Conservation (phyloP, 2,888 invertebrate species). For the Machimus rusticus region DNA sequence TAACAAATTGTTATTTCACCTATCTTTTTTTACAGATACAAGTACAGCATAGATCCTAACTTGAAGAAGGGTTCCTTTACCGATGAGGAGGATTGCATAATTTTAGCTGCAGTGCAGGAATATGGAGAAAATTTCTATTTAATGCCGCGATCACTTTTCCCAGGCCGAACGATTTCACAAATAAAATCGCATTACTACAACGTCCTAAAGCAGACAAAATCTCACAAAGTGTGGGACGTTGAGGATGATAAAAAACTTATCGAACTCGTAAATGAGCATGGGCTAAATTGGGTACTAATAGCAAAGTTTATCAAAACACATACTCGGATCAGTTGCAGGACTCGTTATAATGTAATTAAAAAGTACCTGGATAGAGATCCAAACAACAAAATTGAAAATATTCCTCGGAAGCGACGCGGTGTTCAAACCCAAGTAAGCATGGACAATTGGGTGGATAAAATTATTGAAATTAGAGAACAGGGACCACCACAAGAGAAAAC, state of each 20-base stretch:
- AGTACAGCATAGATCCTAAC: constrained; percentile 62
- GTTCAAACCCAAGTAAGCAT: constrained; percentile 50
- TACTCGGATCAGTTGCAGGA: constrained; percentile 68
- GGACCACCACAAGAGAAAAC: constrained; percentile 38
- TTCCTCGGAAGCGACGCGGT: constrained; percentile 54
- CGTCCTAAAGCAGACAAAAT: constrained; percentile 59
- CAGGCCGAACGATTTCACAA: constrained; percentile 70
- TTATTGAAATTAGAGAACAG: constrained; percentile 52
- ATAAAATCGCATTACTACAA: constrained; percentile 69
- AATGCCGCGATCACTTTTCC: constrained; percentile 68
- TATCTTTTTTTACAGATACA: constrained; percentile 58
- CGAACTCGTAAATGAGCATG: constrained; percentile 65
- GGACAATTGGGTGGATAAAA: constrained; percentile 57
- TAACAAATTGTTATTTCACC: neutral
- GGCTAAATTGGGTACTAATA: constrained; percentile 66
- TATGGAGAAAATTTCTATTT: constrained; percentile 69
- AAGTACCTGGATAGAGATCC: constrained; percentile 66
- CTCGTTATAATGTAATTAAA: constrained; percentile 67
- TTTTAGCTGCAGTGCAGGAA: constrained; percentile 69
- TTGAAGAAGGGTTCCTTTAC: constrained; percentile 71
- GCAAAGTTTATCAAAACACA: constrained; percentile 66
- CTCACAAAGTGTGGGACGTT: constrained; percentile 68
- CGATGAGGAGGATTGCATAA: constrained; percentile 71
- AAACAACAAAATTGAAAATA: constrained; percentile 53
- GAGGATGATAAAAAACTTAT: constrained; percentile 70